A percentile compares a stretch with the other conserved stretches of the same genome.
These are phyloP conservation scores for Psylliodes chrysocephalus DNA, from an alignment of 2,888 invertebrate genomes.

Conservation along the genomic window DNA sequence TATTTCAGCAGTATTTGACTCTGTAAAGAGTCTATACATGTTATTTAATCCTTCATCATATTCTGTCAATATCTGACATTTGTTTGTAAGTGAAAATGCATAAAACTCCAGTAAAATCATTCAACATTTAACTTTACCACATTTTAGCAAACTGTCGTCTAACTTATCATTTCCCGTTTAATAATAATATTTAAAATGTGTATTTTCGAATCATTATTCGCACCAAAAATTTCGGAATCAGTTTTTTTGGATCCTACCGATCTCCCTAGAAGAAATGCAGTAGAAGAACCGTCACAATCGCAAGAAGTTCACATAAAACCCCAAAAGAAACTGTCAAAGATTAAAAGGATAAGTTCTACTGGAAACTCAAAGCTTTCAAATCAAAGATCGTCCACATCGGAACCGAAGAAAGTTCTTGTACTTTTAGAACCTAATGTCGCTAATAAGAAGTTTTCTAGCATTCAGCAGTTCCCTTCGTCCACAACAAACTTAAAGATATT, in stretches of 20 bases:
- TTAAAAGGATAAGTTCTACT: not conserved
- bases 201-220: not conserved
- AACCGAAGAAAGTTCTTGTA: not conserved
- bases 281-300: not conserved
- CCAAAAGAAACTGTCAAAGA: not conserved
- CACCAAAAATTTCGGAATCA: not conserved
- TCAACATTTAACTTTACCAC: too few relatives aligned
- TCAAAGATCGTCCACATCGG: not conserved
- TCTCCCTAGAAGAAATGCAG: not conserved
- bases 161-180: too few relatives aligned
- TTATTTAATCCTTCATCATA: too few relatives aligned
- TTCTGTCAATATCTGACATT: too few relatives aligned
- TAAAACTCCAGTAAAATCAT: too few relatives aligned
- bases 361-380: not conserved
- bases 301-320: not conserved
- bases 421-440: not conserved
- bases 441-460: not conserved
- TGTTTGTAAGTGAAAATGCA: too few relatives aligned
- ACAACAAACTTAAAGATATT: not conserved
- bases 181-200: too few relatives aligned
- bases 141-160: too few relatives aligned
- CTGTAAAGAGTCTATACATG: too few relatives aligned
- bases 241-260: not conserved
- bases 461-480: not conserved
- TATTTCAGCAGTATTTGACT: too few relatives aligned